Evolutionary conservation across 2,113 vertebrate species (phyloP).

Genomic region (Crypturellus undulatus): DNA sequence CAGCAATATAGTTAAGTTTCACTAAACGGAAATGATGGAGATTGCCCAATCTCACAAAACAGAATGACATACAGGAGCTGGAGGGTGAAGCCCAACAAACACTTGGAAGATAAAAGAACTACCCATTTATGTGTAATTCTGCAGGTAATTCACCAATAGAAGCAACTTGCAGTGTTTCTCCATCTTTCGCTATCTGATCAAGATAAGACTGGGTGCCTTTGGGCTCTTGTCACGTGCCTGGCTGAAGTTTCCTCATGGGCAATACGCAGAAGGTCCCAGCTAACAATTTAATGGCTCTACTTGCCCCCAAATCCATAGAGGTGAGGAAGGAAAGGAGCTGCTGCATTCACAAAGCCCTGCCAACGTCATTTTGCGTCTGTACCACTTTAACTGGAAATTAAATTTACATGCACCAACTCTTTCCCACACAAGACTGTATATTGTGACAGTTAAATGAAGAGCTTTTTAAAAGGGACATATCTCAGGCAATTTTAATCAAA

Average conservation of each 20-base stretch:
- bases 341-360: neutral
- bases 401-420: conserved; percentile 63
- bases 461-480: conserved; percentile 58
- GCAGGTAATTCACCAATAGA: conserved; percentile 31
- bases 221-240: neutral
- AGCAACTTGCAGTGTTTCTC: neutral
- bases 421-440: conserved; percentile 58
- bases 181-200: neutral
- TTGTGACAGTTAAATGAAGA: conserved; percentile 72
- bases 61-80: neutral
- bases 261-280: neutral
- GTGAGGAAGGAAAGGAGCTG: neutral
- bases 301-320: neutral
- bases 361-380: conserved; percentile 37
- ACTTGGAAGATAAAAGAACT: conserved; percentile 8
- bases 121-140: neutral
- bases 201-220: conserved; percentile 6
- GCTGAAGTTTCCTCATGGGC: neutral
- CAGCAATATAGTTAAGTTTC: neutral
- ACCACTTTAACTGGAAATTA: conserved; percentile 56
- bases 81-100: neutral
- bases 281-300: neutral
- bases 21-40: neutral
- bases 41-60: neutral
- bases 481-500: conserved; percentile 71